Percentiles rank a stretch among this genome's conserved stretches.
These are phyloP conservation scores for Lochmaea crataegi DNA, from an alignment of 2,888 invertebrate species.

Conservation along the genomic window DNA sequence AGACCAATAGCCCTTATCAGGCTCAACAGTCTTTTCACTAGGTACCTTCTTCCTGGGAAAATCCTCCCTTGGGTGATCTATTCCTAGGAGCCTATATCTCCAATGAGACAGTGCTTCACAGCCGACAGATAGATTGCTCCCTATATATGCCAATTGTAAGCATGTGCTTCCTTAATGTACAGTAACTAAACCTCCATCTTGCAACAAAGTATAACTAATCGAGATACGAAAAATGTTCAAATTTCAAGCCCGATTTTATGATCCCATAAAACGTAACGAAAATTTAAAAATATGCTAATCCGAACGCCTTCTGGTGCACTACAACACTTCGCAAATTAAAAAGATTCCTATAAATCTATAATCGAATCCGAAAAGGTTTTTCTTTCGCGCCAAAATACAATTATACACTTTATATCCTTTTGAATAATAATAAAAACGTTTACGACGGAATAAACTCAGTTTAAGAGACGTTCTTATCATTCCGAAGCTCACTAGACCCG, in stretches of 20 bases:
- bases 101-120: too few relatives aligned
- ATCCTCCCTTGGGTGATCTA: too few relatives aligned
- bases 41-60: too few relatives aligned
- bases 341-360: slow-evolving; percentile 12
- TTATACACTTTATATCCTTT: slow-evolving; percentile 17
- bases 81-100: too few relatives aligned
- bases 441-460: slow-evolving; percentile 16
- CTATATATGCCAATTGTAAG: too few relatives aligned
- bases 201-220: too few relatives aligned
- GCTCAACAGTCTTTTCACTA: too few relatives aligned
- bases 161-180: too few relatives aligned
- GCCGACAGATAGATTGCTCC: too few relatives aligned
- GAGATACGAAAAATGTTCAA: background rate
- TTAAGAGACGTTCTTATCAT: slow-evolving; percentile 24
- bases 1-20: too few relatives aligned
- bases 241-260: background rate
- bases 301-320: slow-evolving; percentile 4
- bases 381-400: slow-evolving; percentile 15
- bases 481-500: slow-evolving; percentile 41
- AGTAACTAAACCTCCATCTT: too few relatives aligned
- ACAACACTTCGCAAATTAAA: slow-evolving; percentile 11
- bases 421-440: slow-evolving; percentile 21
- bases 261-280: background rate
- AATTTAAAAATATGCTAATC: background rate
- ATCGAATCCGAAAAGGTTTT: slow-evolving; percentile 9